Conservation (phyloP, 2,888 invertebrate genomes). For the Trachelus iudaicus region DNA sequence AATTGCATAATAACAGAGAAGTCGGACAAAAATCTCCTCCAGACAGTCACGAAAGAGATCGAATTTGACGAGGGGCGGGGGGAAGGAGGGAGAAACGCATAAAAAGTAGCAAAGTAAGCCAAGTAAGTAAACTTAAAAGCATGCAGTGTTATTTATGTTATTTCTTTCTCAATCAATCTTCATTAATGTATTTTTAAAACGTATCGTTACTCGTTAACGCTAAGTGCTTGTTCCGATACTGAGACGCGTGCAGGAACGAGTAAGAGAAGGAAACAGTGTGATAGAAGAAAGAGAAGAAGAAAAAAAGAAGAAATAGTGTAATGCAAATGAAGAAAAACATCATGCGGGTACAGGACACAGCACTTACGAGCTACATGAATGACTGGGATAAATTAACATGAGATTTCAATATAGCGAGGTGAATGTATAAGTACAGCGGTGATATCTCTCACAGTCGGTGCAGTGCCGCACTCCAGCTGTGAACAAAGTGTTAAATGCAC, state of each 20-base stretch:
- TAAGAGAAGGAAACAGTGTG: slow-evolving; percentile 11
- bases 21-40: slow-evolving; percentile 59
- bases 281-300: slow-evolving; percentile 12
- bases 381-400: slow-evolving; percentile 47
- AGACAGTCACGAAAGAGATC: slow-evolving; percentile 65
- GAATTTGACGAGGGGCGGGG: slow-evolving; percentile 35
- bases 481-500: slow-evolving; percentile 61
- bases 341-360: slow-evolving; percentile 44
- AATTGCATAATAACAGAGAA: slow-evolving; percentile 42
- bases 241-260: neutral
- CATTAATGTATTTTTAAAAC: neutral
- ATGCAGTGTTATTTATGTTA: slow-evolving; percentile 7
- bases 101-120: slow-evolving; percentile 23
- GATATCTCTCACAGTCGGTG: slow-evolving; percentile 60
- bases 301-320: slow-evolving; percentile 7
- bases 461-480: slow-evolving; percentile 62
- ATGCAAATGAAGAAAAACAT: slow-evolving; percentile 17
- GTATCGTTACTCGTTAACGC: neutral
- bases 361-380: slow-evolving; percentile 52
- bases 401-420: slow-evolving; percentile 27
- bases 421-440: slow-evolving; percentile 44
- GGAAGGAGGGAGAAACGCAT: slow-evolving; percentile 25
- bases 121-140: slow-evolving; percentile 16
- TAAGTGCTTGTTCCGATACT: neutral
- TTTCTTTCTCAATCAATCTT: neutral